A percentile compares a stretch with the other conserved stretches of the same genome.
Conservation (phyloP, 1,140 invertebrate genomes). For the Drosophila pectinifera region DNA sequence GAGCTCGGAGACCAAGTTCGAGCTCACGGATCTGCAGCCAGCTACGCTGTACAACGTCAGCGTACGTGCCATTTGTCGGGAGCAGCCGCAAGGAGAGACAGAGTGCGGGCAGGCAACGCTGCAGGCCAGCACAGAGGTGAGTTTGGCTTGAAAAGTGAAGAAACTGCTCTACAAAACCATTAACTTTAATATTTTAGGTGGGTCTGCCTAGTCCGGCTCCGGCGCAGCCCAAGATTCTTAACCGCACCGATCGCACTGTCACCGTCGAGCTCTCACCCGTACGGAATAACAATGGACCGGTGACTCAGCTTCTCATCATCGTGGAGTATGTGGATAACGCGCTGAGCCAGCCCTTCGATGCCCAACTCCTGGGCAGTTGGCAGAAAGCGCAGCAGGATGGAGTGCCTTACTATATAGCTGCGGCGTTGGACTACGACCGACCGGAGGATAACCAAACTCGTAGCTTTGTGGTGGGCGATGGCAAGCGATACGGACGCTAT, state of each 20-base stretch:
- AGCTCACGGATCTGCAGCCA: slow-evolving; percentile 88
- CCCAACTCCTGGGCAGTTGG: slow-evolving; percentile 87
- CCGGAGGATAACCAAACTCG: slow-evolving; percentile 81
- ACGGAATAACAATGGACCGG: slow-evolving; percentile 90
- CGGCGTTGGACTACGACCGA: slow-evolving; percentile 87
- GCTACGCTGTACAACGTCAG: slow-evolving; percentile 90
- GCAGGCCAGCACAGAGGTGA: slow-evolving; percentile 89
- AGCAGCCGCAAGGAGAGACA: slow-evolving; percentile 48
- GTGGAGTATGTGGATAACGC: slow-evolving; percentile 88
- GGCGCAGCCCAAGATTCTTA: slow-evolving; percentile 87
- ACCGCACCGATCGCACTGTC: slow-evolving; percentile 86
- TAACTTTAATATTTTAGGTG: slow-evolving; percentile 7
- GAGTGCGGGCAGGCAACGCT: slow-evolving; percentile 86
- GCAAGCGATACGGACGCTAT: slow-evolving; percentile 90
- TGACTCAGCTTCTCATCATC: slow-evolving; percentile 89
- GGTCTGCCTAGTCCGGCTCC: slow-evolving; percentile 88
- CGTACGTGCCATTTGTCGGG: slow-evolving; percentile 88
- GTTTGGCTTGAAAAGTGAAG: neutral
- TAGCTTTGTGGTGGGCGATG: slow-evolving; percentile 92
- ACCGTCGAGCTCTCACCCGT: slow-evolving; percentile 87
- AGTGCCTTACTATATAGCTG: slow-evolving; percentile 92
- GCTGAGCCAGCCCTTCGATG: slow-evolving; percentile 86
- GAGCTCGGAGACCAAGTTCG: slow-evolving; percentile 85
- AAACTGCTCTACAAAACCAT: neutral
- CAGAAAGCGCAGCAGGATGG: slow-evolving; percentile 87